Percentiles rank a stretch among this genome's conserved stretches.
These are phyloP conservation scores for Carcharodon carcharias DNA, from an alignment of 2,797 vertebrate species.

Conservation along the genomic window DNA sequence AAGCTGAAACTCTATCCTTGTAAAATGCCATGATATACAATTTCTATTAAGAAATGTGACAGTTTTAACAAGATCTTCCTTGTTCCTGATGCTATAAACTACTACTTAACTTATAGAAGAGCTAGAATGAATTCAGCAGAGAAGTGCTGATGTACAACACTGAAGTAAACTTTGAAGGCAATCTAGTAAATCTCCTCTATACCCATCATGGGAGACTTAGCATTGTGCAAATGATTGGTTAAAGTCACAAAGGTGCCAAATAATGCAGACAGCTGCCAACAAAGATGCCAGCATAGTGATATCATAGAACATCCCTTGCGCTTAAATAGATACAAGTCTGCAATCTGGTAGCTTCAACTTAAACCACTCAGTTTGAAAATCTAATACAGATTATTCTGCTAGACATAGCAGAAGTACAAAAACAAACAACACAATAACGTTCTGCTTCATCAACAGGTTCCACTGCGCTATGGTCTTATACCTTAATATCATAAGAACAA, in stretches of 20 bases:
- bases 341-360: neutral
- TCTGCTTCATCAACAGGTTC: neutral
- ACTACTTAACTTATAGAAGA: neutral
- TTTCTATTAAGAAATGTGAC: neutral
- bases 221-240: neutral
- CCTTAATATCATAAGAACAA: neutral
- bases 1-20: neutral
- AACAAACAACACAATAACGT: neutral
- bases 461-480: neutral
- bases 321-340: neutral
- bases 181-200: neutral
- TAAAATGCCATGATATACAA: neutral
- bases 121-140: neutral
- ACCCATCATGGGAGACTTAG: neutral
- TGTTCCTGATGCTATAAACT: neutral
- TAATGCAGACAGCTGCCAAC: neutral
- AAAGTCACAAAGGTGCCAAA: neutral
- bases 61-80: neutral
- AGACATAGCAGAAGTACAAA: neutral
- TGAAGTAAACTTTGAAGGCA: neutral
- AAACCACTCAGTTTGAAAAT: neutral
- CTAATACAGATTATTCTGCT: neutral
- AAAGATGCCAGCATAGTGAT: conserved; percentile 19
- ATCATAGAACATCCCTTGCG: neutral
- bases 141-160: neutral